phyloP scores from a whole-genome alignment of 2,888 invertebrate genomes.

The Ganaspis brasiliensis region DNA sequence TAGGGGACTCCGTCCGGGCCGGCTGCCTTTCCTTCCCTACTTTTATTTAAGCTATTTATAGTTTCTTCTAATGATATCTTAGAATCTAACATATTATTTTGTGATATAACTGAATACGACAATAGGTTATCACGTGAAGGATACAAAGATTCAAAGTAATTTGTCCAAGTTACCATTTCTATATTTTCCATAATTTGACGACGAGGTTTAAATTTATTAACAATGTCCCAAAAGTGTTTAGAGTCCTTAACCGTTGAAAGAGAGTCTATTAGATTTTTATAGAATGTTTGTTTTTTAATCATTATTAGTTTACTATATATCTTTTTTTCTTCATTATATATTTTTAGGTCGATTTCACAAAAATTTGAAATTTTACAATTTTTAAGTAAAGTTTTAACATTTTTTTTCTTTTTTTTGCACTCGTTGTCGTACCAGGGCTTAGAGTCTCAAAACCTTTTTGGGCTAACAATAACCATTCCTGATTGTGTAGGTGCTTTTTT shows the following conservation, averaged over 20 bases:
- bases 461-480: neutral
- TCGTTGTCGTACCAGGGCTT: neutral
- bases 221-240: neutral
- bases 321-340: neutral
- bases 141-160: neutral
- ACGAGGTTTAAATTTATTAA: neutral
- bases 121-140: neutral
- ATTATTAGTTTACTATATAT: neutral
- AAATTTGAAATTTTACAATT: neutral
- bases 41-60: neutral
- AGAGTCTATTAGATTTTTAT: neutral
- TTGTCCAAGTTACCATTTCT: neutral
- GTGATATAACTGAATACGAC: too few relatives aligned
- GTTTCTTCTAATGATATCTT: neutral
- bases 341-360: neutral
- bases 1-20: neutral
- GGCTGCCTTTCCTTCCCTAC: neutral
- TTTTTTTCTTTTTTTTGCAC: neutral
- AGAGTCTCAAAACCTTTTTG: neutral
- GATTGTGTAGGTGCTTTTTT: neutral
- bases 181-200: neutral
- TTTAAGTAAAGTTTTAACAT: neutral
- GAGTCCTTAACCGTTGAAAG: neutral
- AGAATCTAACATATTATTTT: neutral
- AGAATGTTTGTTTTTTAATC: neutral